These are phyloP conservation scores for Amniataba percoides DNA, from an alignment of 2,797 vertebrate species.

Conservation along the genomic window DNA sequence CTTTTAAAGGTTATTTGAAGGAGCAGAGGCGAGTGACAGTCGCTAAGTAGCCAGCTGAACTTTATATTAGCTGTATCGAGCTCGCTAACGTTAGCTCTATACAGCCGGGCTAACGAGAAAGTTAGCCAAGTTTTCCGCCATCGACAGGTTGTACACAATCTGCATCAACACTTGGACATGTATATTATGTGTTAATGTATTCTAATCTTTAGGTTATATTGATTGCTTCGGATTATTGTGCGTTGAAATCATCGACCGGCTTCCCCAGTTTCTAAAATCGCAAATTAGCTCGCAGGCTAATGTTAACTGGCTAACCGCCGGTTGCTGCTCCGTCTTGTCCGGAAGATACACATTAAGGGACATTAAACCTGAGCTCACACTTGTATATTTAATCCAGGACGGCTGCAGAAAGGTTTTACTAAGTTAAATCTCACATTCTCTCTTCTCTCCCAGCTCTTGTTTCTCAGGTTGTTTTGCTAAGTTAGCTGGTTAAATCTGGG, in stretches of 20 bases:
- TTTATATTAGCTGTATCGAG: constrained; percentile 66
- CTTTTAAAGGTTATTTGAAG: background rate
- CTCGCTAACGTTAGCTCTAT: constrained; percentile 67
- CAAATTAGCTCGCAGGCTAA: constrained; percentile 62
- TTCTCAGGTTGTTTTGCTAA: constrained; percentile 35
- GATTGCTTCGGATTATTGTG: accelerated
- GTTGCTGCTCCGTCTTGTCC: background rate
- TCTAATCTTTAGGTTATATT: accelerated
- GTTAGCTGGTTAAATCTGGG: constrained; percentile 60
- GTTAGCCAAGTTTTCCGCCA: constrained; percentile 54
- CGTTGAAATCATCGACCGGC: background rate
- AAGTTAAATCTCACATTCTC: accelerated
- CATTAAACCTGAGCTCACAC: background rate
- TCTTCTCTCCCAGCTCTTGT: background rate
- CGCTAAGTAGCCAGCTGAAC: constrained; percentile 63
- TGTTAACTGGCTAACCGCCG: constrained; percentile 29
- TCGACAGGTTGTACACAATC: constrained; percentile 4
- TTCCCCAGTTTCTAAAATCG: constrained; percentile 2
- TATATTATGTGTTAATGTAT: accelerated
- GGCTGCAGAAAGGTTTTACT: background rate
- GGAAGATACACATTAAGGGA: background rate
- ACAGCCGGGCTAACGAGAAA: constrained; percentile 54
- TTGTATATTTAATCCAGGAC: background rate
- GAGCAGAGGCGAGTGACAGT: constrained; percentile 15
- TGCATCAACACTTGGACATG: accelerated